Conservation (phyloP, 2,113 vertebrate genomes). For the Suncus etruscus region DNA sequence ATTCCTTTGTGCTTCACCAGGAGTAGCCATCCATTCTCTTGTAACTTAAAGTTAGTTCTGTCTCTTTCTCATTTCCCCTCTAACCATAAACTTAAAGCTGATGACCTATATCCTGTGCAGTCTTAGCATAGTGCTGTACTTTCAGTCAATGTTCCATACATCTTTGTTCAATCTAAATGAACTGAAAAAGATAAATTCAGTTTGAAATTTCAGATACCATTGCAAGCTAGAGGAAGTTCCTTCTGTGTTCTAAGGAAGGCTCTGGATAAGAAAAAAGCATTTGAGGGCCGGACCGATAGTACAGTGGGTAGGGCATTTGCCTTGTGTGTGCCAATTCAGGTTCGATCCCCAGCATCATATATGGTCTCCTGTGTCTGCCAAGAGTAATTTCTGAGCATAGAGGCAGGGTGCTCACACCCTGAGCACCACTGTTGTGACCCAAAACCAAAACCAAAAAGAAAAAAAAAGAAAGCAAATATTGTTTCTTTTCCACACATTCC, state of each 20-base stretch:
- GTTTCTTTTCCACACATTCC: not conserved
- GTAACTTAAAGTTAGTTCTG: constrained; percentile 33
- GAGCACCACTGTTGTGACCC: too few species aligned
- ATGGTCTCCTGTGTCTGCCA: too few species aligned
- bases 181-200: constrained; percentile 45
- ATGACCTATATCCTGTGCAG: not conserved
- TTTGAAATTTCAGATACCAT: constrained; percentile 52
- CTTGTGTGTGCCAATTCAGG: too few species aligned
- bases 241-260: not conserved
- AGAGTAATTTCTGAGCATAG: too few species aligned
- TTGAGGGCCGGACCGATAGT: too few species aligned
- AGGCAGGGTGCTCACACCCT: too few species aligned
- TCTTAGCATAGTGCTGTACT: not conserved
- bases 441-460: too few species aligned
- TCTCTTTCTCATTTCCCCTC: constrained; percentile 1
- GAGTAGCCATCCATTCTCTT: not conserved
- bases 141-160: constrained; percentile 4
- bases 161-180: constrained; percentile 19
- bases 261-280: constrained; percentile 9
- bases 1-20: constrained; percentile 39
- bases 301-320: too few species aligned
- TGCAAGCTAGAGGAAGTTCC: not conserved
- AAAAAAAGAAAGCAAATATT: constrained; percentile 3
- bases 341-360: too few species aligned
- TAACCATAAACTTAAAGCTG: constrained; percentile 31